Evolutionary conservation across 2,797 vertebrate genomes (phyloP), one percentile per base, ranked within the genome.

Genomic region (Nannoperca obscura): DNA sequence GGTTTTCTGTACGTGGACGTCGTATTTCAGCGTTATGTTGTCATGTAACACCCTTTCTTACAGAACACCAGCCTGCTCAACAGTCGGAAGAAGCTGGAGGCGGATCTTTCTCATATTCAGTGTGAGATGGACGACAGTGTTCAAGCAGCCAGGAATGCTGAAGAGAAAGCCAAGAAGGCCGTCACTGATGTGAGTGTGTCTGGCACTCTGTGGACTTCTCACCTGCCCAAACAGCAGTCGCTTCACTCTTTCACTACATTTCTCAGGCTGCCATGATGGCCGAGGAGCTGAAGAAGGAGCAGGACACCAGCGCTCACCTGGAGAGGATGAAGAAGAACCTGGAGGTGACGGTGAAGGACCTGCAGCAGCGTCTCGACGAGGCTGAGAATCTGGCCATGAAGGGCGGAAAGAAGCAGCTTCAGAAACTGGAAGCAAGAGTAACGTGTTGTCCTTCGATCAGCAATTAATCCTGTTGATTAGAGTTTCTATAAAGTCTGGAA

Each of bases 291-390:
- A 97, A 96, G 92, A 96, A 96, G 80, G 96, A 97, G 85, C 96
- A 97, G 87, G 96, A 96, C 85, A 96, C 95, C 79, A 94, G 96
- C 0, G 87, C 95, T 81, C 96, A 97, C 88, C 91, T 97, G 85
- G 96, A 97, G 88, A 90, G 95, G 68, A 96, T 96, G 96, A 96
- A 96, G 91, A 96, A 91, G 93, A 97, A 96, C 59, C 80, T 97
- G 90, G 96, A 96, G 0, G 92, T 88, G 62, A 93, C 81, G 0
- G 93, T 95, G 75, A 96, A 96, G 88, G 95, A 95, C 82, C 91
- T 96, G 82, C 95, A 95, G 83, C 90, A 84, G 36, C 93, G 93
- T 1, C 90, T 96, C 44, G 94, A 96, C 0, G 95, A 96, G 77
- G 95, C 95, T 0, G 95, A 96, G 76, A 93, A 92, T 80, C 19